Evolutionary conservation across 2,113 vertebrate species (phyloP).

Genomic region (Engraulis encrasicolus): DNA sequence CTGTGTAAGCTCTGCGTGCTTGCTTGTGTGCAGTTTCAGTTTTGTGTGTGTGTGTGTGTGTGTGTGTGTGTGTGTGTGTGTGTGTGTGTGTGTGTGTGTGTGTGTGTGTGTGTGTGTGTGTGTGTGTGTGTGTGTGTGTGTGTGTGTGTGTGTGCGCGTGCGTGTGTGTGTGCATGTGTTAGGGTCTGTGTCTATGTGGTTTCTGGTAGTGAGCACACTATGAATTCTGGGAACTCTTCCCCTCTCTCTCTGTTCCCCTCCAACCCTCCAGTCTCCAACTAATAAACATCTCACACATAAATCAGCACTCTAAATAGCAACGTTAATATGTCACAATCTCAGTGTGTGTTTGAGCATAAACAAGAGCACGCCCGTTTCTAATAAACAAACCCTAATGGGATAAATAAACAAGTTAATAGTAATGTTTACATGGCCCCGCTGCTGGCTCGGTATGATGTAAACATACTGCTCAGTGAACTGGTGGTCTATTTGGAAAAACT

Average conservation of each 20-base stretch:
- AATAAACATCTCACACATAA: background rate
- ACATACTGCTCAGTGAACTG: too few relatives aligned
- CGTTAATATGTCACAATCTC: background rate
- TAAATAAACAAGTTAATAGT: background rate
- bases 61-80: background rate
- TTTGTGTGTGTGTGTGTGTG: background rate
- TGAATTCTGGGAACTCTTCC: background rate
- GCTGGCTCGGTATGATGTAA: too few relatives aligned
- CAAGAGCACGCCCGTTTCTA: background rate
- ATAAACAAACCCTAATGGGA: background rate
- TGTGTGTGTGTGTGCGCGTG: background rate
- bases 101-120: background rate
- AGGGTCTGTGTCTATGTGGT: background rate
- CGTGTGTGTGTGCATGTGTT: background rate
- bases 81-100: background rate
- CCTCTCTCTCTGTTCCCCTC: conserved; percentile 29
- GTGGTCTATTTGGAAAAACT: too few relatives aligned
- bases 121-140: conserved; percentile 8
- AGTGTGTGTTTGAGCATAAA: background rate
- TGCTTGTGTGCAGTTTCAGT: too few relatives aligned
- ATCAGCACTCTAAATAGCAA: background rate
- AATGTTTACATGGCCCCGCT: too few relatives aligned
- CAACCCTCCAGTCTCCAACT: conserved; percentile 9
- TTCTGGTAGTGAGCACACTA: background rate
- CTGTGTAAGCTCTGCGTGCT: too few relatives aligned